Evolutionary conservation across 23 tunicate species (phyloP), one percentile per base, ranked within the genome.

Genomic region (Botrylloides violaceus): DNA sequence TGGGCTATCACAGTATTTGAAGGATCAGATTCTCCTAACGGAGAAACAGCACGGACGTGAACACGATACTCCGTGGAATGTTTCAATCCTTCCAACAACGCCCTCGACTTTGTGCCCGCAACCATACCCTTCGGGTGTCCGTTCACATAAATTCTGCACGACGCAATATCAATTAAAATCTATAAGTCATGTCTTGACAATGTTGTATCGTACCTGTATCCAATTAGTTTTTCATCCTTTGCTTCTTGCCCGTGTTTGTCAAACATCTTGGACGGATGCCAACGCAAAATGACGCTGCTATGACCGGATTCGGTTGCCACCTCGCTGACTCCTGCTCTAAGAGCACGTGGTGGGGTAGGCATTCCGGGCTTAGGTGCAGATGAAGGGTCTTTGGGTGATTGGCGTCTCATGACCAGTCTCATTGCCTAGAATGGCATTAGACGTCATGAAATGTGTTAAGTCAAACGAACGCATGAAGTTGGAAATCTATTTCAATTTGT

Each of bases 111-210:
- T 24, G 59, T 35, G 0, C 90, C 85, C 19, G 75, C 81, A 3
- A 93, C 94, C 89, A 83, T 83, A 2, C 98, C 98, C 59, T 86
- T 93, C 12, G 94, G 84, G 22, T 85, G 94, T 2, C 94, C 86
- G 64, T 93, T 93, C 2, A 93, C 98, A 64, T 93, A 86, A 32
- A 93, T 93, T 30, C 98, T 81, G 60, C 5, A 68, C 64, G 29
- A 22, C 18, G 64, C 64, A 59, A 15, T 12, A 22, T 23, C 64
- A 23, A n/a, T n/a, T n/a, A n/a, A n/a, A n/a, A n/a, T n/a, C n/a
- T n/a, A n/a, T n/a, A n/a, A n/a, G n/a, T n/a, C n/a, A n/a, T n/a
- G n/a, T n/a, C n/a, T n/a, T n/a, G n/a, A n/a, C n/a, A n/a, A n/a
- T n/a, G n/a, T n/a, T n/a, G n/a, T 15, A 22, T 71, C 29, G 9